Conservation (phyloP, 2,113 vertebrate genomes). For the Cacatua alba region DNA sequence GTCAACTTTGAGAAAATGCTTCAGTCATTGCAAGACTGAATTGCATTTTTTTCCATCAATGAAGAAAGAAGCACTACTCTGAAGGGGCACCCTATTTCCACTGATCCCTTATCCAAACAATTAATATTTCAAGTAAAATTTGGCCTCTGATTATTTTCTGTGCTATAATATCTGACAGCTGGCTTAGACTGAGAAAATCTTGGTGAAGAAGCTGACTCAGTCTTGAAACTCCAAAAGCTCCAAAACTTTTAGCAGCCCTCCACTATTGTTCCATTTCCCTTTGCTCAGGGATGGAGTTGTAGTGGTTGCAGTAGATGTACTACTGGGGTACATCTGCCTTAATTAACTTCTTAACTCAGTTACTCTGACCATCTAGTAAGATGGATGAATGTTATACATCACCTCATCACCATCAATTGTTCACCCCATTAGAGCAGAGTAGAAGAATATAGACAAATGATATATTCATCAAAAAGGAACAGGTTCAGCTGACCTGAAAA, state of each 20-base stretch:
- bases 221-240: background rate
- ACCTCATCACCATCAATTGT: conserved; percentile 13
- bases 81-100: background rate
- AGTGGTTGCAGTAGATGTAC: background rate
- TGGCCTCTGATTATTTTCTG: background rate
- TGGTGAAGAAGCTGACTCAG: background rate
- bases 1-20: background rate
- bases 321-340: background rate
- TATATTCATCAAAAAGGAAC: background rate
- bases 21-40: background rate
- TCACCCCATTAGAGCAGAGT: conserved; percentile 21
- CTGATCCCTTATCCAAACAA: background rate
- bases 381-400: conserved; percentile 21
- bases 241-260: background rate
- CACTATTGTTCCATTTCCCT: background rate
- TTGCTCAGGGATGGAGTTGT: background rate
- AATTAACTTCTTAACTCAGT: conserved; percentile 7
- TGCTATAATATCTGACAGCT: background rate
- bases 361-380: background rate
- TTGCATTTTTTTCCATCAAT: rapidly evolving
- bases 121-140: background rate
- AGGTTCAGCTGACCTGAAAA: conserved; percentile 42
- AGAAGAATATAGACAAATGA: conserved; percentile 23
- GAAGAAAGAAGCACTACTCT: background rate
- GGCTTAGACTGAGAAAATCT: background rate